phyloP scores from a whole-genome alignment of 2,113 vertebrate species.

The Gila orcuttii region DNA sequence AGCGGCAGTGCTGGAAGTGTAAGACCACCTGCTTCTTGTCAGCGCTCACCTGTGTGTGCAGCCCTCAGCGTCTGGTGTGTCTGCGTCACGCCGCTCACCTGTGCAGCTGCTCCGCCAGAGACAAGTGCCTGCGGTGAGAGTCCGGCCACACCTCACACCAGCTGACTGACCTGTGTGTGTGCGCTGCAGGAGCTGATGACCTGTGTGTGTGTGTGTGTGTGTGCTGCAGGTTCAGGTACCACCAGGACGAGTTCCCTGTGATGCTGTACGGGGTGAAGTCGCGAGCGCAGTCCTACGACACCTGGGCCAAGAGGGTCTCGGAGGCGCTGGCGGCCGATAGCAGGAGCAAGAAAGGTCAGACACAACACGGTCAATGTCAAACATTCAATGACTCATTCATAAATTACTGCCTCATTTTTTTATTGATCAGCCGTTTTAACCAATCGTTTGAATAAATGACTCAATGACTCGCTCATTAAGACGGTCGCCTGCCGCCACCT shows the following conservation, averaged over 20 bases:
- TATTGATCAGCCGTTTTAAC: no score
- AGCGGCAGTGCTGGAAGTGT: slow-evolving; percentile 93
- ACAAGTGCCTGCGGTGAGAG: slow-evolving; percentile 91
- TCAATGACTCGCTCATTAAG: no score
- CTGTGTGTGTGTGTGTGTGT: no score
- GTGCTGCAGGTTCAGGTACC: slow-evolving; percentile 87
- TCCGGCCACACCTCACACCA: not conserved
- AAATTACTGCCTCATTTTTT: no score
- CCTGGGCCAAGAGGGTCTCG: slow-evolving; percentile 91
- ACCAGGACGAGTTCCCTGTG: slow-evolving; percentile 91
- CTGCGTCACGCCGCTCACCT: slow-evolving; percentile 87
- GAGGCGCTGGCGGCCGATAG: slow-evolving; percentile 91
- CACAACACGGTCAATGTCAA: no score
- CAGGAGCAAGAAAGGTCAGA: slow-evolving; percentile 94
- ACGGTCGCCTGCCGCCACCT: no score
- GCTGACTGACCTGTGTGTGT: no score
- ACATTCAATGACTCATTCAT: no score
- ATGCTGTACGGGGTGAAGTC: slow-evolving; percentile 93
- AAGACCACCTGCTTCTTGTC: slow-evolving; percentile 98
- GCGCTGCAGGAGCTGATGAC: no score
- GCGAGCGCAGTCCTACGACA: slow-evolving; percentile 94
- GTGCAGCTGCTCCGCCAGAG: slow-evolving; percentile 88
- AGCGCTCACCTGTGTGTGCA: slow-evolving; percentile 93
- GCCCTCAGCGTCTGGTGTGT: slow-evolving; percentile 90
- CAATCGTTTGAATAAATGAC: no score